Base-by-base conservation (phyloP, 2,797 vertebrate species). In the Crotalus adamanteus region DNA sequence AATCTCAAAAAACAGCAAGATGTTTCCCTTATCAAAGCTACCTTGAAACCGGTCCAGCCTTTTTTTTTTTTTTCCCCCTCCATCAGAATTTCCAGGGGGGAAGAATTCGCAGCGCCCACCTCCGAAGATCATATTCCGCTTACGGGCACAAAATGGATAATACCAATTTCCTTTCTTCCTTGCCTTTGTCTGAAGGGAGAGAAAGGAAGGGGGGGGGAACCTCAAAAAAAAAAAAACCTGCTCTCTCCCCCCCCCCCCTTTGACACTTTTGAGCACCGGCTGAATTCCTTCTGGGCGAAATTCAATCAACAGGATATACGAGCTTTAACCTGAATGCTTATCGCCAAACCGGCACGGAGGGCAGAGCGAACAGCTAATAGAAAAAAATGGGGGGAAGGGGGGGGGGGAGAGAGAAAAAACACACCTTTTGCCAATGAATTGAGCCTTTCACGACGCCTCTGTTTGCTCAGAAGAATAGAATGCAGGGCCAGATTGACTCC, bases 251-350 rank as follows among this genome's bases (percentile, higher is more conserved):
- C 63, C 63, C 89, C 91, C 91, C 93, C 78, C 87, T 94, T 93
- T 95, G 96, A 96, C 95, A 95, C 93, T 90, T 94, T 94, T 55
- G 92, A 93, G 37, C 37, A 37, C 37, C 37, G 37, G 92, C 73
- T 65, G 59, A 95, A 97, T 91, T 93, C 88, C 88, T 96, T 94
- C 37, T 31, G 78, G 94, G 94, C 55, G 93, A 96, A 97, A 97
- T 95, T 65, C 95, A 95, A 92, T 55, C 94, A 78, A 88, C 2
- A 63, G 95, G 94, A 94, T 96, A 96, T 11, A 93, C 6, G 94
- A 93, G 92, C 94, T 94, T 89, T 91, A 95, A 96, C 96, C 97
- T 92, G 55, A 95, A 95, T 95, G 90, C 94, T 96, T 92, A 95
- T 92, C 86, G 16, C 55, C 92, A 56, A 8, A 16, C 86, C 83